Evolutionary conservation across 2,797 vertebrate genomes (phyloP).

Genomic region (Chloroceryle amazona): DNA sequence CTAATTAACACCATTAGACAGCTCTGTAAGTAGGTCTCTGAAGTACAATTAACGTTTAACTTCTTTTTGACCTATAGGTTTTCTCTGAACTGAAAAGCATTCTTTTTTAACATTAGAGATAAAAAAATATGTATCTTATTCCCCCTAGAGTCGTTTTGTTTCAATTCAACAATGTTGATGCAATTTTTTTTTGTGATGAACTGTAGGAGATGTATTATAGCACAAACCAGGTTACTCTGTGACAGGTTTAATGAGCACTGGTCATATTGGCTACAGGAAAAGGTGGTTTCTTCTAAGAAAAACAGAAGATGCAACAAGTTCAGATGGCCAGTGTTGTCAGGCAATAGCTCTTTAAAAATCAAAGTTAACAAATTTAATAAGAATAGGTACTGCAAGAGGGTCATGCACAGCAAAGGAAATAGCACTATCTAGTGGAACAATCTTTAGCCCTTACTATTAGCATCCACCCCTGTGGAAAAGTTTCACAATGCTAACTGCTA

Average conservation of each 20-base stretch:
- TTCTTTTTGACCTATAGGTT: not conserved
- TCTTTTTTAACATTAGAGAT: not conserved
- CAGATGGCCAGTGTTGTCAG: not conserved
- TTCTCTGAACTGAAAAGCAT: not conserved
- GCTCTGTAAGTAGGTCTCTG: not conserved
- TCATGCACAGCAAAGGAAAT: not conserved
- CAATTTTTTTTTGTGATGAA: not conserved
- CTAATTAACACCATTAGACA: not conserved
- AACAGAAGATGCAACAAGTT: not conserved
- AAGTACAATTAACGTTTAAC: not conserved
- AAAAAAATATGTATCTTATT: not conserved
- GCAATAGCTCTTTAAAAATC: not conserved
- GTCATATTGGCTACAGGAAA: not conserved
- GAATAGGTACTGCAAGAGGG: not conserved
- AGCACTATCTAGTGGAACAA: not conserved
- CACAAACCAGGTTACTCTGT: not conserved
- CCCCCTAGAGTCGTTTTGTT: not conserved
- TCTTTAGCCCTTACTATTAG: not conserved
- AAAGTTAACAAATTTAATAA: not conserved
- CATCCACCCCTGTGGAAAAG: not conserved
- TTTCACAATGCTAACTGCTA: not conserved
- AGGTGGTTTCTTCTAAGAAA: not conserved
- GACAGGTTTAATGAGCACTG: not conserved
- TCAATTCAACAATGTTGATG: not conserved
- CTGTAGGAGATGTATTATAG: rapidly evolving